Evolutionary conservation across 37 sponge, comb jelly and placozoan species (phyloP), one percentile per base, ranked within the genome.

Genomic region (Tethya wilhelma): DNA sequence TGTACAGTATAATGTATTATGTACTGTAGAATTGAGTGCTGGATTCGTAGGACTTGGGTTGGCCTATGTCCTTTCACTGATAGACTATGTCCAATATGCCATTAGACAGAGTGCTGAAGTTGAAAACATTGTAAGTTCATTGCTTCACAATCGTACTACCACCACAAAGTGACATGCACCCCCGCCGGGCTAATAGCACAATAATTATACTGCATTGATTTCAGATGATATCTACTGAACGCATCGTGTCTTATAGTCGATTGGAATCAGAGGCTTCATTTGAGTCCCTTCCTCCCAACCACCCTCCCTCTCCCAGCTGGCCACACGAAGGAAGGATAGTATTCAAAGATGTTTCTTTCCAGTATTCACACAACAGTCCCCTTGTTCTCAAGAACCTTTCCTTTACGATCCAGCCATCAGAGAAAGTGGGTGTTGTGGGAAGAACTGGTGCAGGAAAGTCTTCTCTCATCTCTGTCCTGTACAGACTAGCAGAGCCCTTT

Each of bases 361-460:
- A 74, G 14, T 82, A 93, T 60, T 64, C 76, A 0, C 20, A 37
- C 2, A 42, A 77, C n/a, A 44, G 32, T 4, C 93, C 93, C 1
- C 32, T 77, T 3, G 89, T 89, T 11, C 74, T 93, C 36, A 88
- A 93, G 79, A 43, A 42, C 32, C 44, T 93, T 1, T 58, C 65
- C 28, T 81, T 74, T 63, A 22, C 58, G 32, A 84, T 93, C 59
- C 41, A 77, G 39, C 63, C 83, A 0, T 34, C 81, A 62, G 93
- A 93, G 74, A 93, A 93, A 75, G 86, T 93, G 12, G 97, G 97
- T 30, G 85, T 96, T 69, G 91, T 96, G 2, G 97, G 97, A 38
- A 76, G 97, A 1, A 96, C 97, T 53, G 97, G 97, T 33, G 97
- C 97, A 59, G 97, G 97, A 33, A 96, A 96, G 74, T 93, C 94